Conservation (phyloP, 2,797 vertebrate species). For the Dromococcyx pavoninus region DNA sequence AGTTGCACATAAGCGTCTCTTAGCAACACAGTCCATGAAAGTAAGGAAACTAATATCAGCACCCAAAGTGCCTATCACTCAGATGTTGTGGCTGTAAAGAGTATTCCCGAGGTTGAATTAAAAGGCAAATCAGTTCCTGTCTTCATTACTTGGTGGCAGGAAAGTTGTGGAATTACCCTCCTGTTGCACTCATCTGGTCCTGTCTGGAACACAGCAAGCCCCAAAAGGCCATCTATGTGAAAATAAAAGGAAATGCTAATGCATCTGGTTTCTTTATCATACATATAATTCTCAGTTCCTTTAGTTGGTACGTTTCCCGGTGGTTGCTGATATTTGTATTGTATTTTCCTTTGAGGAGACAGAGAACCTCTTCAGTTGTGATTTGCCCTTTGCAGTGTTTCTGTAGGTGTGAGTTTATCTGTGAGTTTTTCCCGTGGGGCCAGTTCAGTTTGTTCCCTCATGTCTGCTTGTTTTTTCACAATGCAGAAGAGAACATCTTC, state of each 20-base stretch:
- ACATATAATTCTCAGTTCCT: not conserved
- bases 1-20: not conserved
- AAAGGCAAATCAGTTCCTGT: not conserved
- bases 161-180: not conserved
- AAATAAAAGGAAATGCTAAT: not conserved
- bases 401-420: not conserved
- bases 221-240: not conserved
- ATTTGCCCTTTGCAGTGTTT: not conserved
- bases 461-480: not conserved
- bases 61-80: not conserved
- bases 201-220: not conserved
- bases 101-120: not conserved
- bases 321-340: not conserved
- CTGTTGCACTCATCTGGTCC: rapidly evolving
- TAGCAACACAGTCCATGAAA: not conserved
- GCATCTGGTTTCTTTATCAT: rapidly evolving
- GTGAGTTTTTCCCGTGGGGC: not conserved
- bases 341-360: not conserved
- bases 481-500: not conserved
- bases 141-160: not conserved
- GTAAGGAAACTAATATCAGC: not conserved
- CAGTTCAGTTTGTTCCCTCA: not conserved
- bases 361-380: not conserved
- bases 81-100: not conserved
- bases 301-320: not conserved